phyloP scores from a whole-genome alignment of 2,113 vertebrate genomes.

The Sphyrna mokarran region DNA sequence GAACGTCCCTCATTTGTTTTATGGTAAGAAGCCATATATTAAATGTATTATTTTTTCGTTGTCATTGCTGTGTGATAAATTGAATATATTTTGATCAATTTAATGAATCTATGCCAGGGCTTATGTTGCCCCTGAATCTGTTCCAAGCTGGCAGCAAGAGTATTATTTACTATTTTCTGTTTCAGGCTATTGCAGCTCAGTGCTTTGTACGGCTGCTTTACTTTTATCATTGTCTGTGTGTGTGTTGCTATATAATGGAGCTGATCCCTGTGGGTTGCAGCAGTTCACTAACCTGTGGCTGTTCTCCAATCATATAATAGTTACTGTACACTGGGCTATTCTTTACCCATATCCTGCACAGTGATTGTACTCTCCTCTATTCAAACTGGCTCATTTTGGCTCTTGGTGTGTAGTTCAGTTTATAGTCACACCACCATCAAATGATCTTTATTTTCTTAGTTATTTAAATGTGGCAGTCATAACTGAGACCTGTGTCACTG shows the following conservation, averaged over 20 bases:
- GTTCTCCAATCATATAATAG: background rate
- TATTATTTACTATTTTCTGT: background rate
- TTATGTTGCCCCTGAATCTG: background rate
- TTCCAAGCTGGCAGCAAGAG: background rate
- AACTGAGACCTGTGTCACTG: background rate
- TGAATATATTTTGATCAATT: background rate
- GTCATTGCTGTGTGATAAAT: background rate
- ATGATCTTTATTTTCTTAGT: background rate
- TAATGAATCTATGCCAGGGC: background rate
- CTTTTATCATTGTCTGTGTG: background rate
- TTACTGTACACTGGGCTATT: background rate
- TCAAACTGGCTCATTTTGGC: background rate
- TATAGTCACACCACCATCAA: background rate
- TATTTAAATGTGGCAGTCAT: background rate
- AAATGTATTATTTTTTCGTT: background rate
- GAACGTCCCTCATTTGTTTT: background rate
- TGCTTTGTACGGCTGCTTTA: background rate
- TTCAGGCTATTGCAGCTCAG: background rate
- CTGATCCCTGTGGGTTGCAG: background rate
- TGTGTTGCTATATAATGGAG: background rate
- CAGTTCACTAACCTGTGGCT: constrained; percentile 5
- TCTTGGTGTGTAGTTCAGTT: background rate
- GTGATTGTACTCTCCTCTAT: background rate
- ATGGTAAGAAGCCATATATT: background rate
- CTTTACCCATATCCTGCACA: background rate